phyloP scores from a whole-genome alignment of 2,888 invertebrate species.

The Dorcus parallelipipedus region DNA sequence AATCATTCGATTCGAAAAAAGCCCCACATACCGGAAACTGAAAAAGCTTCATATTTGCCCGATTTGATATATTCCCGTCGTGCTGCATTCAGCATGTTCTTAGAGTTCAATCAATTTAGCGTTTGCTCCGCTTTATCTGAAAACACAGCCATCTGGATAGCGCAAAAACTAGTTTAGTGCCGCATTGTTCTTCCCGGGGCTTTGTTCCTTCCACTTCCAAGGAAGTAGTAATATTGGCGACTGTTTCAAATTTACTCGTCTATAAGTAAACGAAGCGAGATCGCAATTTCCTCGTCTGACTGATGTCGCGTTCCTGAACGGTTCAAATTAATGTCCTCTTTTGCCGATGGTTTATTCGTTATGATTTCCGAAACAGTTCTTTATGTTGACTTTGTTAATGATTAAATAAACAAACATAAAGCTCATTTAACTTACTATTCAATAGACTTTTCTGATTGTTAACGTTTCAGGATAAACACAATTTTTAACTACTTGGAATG shows the following conservation, averaged over 20 bases:
- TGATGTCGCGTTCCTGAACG: background rate
- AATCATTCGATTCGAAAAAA: no score
- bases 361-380: no score
- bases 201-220: background rate
- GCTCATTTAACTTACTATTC: no score
- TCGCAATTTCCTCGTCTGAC: background rate
- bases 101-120: background rate
- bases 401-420: no score
- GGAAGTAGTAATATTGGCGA: conserved; percentile 1
- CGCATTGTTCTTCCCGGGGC: background rate
- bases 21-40: no score
- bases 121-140: background rate
- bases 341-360: background rate
- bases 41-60: no score
- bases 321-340: background rate
- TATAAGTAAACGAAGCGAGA: background rate
- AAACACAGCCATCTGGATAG: background rate
- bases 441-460: no score
- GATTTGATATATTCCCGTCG: no score
- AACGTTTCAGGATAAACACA: no score
- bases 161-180: background rate
- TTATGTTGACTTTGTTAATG: no score
- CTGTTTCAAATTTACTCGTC: background rate
- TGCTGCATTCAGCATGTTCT: background rate
- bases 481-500: no score